Evolutionary conservation across 1,140 invertebrate species (phyloP).

Genomic region (Sarcophaga bullata): DNA sequence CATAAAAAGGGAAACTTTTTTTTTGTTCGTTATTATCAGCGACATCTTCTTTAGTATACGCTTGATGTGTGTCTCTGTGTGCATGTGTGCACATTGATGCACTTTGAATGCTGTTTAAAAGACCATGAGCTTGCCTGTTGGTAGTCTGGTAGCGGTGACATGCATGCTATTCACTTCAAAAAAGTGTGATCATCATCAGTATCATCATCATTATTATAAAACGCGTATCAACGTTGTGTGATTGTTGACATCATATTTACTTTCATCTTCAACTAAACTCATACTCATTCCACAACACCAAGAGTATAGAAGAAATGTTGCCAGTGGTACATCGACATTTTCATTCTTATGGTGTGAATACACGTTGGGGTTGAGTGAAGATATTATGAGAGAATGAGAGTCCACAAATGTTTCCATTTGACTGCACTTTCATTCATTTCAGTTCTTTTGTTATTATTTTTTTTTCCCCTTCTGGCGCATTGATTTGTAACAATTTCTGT

Average conservation of each 20-base stretch:
- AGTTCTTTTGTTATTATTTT: background rate
- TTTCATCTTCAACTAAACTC: background rate
- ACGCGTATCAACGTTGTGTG: no score
- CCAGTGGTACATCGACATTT: background rate
- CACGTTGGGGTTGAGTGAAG: background rate
- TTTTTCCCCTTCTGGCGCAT: background rate
- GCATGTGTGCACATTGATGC: no score
- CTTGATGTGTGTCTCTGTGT: no score
- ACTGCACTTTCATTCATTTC: background rate
- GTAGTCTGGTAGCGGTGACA: background rate
- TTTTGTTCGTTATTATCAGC: no score
- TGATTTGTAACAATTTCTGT: constrained; percentile 16
- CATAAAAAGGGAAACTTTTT: no score
- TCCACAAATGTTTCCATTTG: constrained; percentile 1
- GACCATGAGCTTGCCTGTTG: background rate
- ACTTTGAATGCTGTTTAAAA: background rate
- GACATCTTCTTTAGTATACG: no score
- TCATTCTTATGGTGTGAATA: background rate
- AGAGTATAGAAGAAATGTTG: background rate
- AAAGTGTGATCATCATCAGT: background rate
- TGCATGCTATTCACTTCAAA: background rate
- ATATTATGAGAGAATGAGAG: background rate
- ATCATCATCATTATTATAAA: background rate
- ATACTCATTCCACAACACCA: no score
- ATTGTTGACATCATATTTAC: background rate